phyloP scores from a whole-genome alignment of 2,888 invertebrate species.

The Apantesis nais region DNA sequence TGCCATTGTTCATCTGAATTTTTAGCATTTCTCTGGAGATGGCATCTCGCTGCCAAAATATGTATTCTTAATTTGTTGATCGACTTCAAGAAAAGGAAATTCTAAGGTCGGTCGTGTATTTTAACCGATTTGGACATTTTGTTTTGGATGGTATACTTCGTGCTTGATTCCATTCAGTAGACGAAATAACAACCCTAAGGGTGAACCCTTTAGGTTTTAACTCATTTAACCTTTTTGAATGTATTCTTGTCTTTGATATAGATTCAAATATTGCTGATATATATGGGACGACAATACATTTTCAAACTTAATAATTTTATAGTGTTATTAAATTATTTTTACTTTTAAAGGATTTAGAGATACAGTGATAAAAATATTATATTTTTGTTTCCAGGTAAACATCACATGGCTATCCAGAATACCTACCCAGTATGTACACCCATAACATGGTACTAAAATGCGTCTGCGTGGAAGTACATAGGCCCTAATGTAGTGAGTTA shows the following conservation, averaged over 20 bases:
- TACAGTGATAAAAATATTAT: not conserved
- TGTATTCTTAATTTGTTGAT: not conserved
- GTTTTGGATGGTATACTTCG: too few relatives aligned
- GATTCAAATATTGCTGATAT: not conserved
- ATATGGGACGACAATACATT: not conserved
- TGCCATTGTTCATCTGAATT: slow-evolving; percentile 50
- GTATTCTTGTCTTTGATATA: not conserved
- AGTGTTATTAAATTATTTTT: not conserved
- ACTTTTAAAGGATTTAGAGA: not conserved
- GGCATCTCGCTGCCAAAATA: slow-evolving; percentile 41
- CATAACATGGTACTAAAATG: not conserved
- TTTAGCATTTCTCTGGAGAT: slow-evolving; percentile 52
- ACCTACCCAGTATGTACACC: slow-evolving; percentile 11
- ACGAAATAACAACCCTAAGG: too few relatives aligned
- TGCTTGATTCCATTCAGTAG: not conserved
- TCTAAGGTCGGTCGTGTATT: not conserved
- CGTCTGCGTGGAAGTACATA: not conserved
- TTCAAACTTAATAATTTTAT: not conserved
- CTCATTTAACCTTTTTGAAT: too few relatives aligned
- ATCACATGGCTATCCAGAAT: not conserved
- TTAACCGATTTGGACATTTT: too few relatives aligned
- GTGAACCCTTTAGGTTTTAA: too few relatives aligned
- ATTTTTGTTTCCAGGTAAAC: slow-evolving; percentile 18
- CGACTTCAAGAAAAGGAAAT: not conserved
- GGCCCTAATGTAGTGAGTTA: not conserved